Evolutionary conservation across 2,797 vertebrate species (phyloP).

Genomic region (Steatocranus sp.): DNA sequence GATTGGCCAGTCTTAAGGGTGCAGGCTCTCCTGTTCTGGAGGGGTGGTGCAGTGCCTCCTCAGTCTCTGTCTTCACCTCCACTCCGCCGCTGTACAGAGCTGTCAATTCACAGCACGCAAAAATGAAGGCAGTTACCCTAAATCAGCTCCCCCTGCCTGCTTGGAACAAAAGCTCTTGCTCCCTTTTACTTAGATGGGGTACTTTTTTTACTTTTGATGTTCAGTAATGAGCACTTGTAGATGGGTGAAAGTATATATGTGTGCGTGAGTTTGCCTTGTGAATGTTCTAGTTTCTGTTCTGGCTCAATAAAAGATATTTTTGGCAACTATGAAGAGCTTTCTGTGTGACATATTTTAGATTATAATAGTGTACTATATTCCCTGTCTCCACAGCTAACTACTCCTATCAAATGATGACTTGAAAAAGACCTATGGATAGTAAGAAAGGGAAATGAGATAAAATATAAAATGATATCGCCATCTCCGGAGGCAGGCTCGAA

Average conservation of each 20-base stretch:
- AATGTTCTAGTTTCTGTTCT: constrained; percentile 75
- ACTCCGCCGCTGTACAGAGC: constrained; percentile 62
- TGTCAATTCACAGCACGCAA: constrained; percentile 58
- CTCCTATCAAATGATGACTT: constrained; percentile 63
- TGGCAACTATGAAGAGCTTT: constrained; percentile 81
- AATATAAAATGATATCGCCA: constrained; percentile 64
- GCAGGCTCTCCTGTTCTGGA: constrained; percentile 39
- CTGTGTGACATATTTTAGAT: constrained; percentile 63
- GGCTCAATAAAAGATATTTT: constrained; percentile 81
- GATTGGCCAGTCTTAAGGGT: constrained; percentile 40
- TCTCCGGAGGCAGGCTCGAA: constrained; percentile 55
- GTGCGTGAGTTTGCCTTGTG: constrained; percentile 37
- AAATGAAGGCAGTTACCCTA: constrained; percentile 76
- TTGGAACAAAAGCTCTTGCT: constrained; percentile 61
- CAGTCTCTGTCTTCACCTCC: constrained; percentile 49
- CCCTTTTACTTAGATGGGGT: constrained; percentile 55
- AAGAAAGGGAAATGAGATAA: constrained; percentile 49
- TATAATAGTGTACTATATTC: constrained; percentile 65
- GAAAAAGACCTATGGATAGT: constrained; percentile 52
- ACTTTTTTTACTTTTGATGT: constrained; percentile 68
- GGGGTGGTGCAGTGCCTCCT: constrained; percentile 36
- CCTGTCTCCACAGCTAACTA: constrained; percentile 65
- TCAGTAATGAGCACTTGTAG: constrained; percentile 77
- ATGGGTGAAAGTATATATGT: constrained; percentile 38
- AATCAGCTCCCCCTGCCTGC: constrained; percentile 68